A percentile compares a stretch with the other conserved stretches of the same genome.
Evolutionary conservation across 1,140 invertebrate genomes (phyloP).

Genomic region (Drosophila bocki): DNA sequence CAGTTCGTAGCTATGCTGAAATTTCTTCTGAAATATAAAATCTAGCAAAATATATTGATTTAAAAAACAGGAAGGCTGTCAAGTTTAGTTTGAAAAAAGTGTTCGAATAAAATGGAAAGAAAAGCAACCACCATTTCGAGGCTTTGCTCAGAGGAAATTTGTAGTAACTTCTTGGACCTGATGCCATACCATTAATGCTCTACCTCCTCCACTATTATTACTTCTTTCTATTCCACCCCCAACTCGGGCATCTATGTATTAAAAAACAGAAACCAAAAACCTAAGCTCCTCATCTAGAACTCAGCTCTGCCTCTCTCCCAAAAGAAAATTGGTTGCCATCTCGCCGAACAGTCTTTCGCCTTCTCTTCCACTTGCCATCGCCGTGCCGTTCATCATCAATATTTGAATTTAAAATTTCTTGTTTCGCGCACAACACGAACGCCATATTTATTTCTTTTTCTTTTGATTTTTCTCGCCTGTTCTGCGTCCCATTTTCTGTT

Average conservation of each 20-base stretch:
- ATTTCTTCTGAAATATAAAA: neutral
- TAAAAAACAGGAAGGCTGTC: neutral
- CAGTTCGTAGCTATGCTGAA: no score
- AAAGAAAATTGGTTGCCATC: constrained; percentile 51
- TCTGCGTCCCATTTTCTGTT: constrained; percentile 43
- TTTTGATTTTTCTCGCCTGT: constrained; percentile 68
- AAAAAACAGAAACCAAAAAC: constrained; percentile 33
- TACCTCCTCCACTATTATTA: constrained; percentile 2
- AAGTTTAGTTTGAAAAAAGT: constrained; percentile 31
- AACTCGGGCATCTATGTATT: constrained; percentile 3
- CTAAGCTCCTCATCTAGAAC: constrained; percentile 4
- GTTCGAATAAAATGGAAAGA: constrained; percentile 55
- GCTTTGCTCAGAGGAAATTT: constrained; percentile 16
- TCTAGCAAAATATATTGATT: neutral
- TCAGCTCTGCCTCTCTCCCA: constrained; percentile 2
- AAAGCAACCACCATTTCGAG: constrained; percentile 64
- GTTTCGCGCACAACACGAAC: constrained; percentile 63
- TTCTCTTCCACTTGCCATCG: constrained; percentile 15
- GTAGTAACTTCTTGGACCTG: constrained; percentile 8
- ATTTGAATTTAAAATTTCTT: constrained; percentile 81
- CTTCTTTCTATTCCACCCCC: constrained; percentile 1
- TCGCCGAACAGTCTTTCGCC: constrained; percentile 19
- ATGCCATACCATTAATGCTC: neutral
- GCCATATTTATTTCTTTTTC: constrained; percentile 79
- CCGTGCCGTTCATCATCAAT: constrained; percentile 67